These are phyloP conservation scores for Hypomesus transpacificus DNA, from an alignment of 2,113 vertebrate species.

Conservation along the genomic window DNA sequence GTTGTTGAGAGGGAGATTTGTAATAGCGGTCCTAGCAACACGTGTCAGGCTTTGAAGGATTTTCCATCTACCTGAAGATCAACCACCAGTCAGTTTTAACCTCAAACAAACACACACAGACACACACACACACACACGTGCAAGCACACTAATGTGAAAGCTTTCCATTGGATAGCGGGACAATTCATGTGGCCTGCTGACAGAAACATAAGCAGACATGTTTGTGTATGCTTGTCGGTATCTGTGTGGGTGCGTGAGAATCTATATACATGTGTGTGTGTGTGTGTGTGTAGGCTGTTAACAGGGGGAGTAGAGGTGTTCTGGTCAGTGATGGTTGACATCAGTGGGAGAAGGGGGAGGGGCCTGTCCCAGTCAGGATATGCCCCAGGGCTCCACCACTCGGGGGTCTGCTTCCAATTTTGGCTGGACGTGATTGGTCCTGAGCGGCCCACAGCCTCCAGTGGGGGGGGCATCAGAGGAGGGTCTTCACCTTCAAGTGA, in stretches of 20 bases:
- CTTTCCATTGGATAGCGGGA: no score
- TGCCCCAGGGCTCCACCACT: conserved; percentile 14
- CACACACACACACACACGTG: conserved; percentile 13
- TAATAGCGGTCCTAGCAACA: no score
- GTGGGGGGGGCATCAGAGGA: neutral
- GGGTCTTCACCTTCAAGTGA: neutral
- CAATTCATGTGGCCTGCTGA: no score
- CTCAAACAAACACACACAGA: neutral
- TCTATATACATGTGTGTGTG: neutral
- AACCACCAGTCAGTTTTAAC: neutral
- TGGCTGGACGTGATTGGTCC: conserved; percentile 7
- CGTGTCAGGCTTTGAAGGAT: no score
- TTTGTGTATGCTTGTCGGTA: neutral
- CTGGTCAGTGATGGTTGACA: conserved; percentile 11
- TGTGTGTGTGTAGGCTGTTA: neutral
- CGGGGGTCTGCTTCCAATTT: conserved; percentile 26
- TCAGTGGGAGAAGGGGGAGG: neutral
- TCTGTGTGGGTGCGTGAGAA: neutral
- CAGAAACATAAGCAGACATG: no score
- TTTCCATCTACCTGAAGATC: no score
- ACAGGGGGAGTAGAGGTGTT: conserved; percentile 8
- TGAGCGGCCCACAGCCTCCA: conserved; percentile 1
- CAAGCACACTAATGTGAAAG: neutral
- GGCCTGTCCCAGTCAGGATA: conserved; percentile 6
- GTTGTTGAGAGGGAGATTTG: neutral